Conservation (phyloP, 2,888 invertebrate species). For the Chesias legatella region DNA sequence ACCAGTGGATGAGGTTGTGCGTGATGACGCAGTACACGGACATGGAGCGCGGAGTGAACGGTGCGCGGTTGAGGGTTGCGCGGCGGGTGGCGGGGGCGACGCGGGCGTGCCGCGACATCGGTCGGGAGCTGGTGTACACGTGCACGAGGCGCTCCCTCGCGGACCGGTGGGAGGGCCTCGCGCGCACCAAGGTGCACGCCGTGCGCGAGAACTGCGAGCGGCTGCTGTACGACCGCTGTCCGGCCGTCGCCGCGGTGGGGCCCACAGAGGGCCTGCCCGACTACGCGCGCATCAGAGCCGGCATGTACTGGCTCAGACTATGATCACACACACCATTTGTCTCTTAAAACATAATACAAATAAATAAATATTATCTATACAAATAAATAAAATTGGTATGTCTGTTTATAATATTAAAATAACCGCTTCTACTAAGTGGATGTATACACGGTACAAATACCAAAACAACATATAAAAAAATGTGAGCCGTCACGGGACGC, state of each 20-base stretch:
- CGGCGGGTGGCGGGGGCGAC: constrained; percentile 41
- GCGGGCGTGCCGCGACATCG: constrained; percentile 55
- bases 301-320: constrained; percentile 59
- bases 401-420: too few relatives aligned
- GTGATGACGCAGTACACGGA: constrained; percentile 42
- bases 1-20: constrained; percentile 62
- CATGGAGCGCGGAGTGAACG: constrained; percentile 48
- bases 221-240: constrained; percentile 64
- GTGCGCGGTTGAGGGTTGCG: constrained; percentile 47
- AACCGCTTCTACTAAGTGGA: too few relatives aligned
- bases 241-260: constrained; percentile 63
- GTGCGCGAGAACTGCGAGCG: constrained; percentile 36
- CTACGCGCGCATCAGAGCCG: constrained; percentile 52
- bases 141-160: constrained; percentile 6
- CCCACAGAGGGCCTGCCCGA: constrained; percentile 64
- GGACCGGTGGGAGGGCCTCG: constrained; percentile 13
- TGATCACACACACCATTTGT: constrained; percentile 23
- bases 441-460: too few relatives aligned
- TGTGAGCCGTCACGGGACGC: too few relatives aligned
- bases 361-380: too few relatives aligned
- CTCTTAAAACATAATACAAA: too few relatives aligned
- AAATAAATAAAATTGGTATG: too few relatives aligned
- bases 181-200: constrained; percentile 10
- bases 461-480: too few relatives aligned
- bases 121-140: constrained; percentile 50